phyloP scores from a whole-genome alignment of 2,113 vertebrate species.

The Anolis carolinensis region DNA sequence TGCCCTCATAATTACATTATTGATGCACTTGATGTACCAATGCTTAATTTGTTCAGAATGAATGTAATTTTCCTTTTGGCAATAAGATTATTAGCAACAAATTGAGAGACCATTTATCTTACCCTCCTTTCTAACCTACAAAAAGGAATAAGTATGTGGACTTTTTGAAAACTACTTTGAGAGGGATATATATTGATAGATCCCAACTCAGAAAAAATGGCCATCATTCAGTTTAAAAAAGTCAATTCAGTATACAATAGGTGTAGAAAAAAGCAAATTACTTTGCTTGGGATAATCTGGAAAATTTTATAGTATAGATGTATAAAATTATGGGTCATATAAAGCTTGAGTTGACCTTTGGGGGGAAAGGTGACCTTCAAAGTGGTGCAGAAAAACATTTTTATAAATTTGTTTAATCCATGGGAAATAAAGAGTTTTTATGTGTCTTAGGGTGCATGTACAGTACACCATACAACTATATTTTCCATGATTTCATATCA shows the following conservation, averaged over 20 bases:
- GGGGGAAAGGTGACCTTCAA: too few species aligned
- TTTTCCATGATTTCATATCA: too few species aligned
- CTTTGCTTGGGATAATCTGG: not conserved
- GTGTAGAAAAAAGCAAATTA: not conserved
- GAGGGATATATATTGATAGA: not conserved
- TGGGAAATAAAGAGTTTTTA: not conserved
- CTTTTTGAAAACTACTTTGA: not conserved
- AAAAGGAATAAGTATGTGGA: not conserved
- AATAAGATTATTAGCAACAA: constrained; percentile 38
- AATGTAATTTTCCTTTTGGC: constrained; percentile 59
- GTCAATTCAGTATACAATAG: not conserved
- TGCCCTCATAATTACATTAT: constrained; percentile 37
- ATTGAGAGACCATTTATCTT: constrained; percentile 61
- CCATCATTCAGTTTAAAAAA: not conserved
- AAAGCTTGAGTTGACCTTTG: too few species aligned
- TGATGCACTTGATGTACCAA: constrained; percentile 54
- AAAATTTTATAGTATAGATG: not conserved
- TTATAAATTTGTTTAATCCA: too few species aligned
- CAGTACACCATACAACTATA: too few species aligned
- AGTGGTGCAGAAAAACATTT: too few species aligned
- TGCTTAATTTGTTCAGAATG: constrained; percentile 59
- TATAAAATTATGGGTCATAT: too few species aligned
- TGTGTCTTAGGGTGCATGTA: not conserved
- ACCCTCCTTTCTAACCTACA: constrained; percentile 16
- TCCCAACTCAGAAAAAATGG: not conserved